phyloP scores from a whole-genome alignment of 2,113 vertebrate genomes.

The Sinosuthora webbiana region DNA sequence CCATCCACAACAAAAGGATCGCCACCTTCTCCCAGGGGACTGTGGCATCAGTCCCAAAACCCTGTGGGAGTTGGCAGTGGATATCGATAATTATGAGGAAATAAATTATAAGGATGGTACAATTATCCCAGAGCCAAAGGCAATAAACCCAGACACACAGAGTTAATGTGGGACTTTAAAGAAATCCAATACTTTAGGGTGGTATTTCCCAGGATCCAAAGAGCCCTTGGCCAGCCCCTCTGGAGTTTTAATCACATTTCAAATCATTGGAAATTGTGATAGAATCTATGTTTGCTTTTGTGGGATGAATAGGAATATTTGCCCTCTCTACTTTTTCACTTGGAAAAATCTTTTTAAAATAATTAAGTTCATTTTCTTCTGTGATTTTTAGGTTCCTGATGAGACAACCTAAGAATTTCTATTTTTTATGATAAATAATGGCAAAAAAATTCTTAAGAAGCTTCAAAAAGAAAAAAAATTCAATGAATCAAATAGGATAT shows the following conservation, averaged over 20 bases:
- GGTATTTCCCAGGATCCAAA: neutral
- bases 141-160: slow-evolving; percentile 11
- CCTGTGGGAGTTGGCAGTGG: neutral
- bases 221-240: neutral
- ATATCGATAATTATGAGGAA: slow-evolving; percentile 9
- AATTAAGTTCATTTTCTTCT: neutral
- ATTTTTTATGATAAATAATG: neutral
- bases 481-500: neutral
- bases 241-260: neutral
- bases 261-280: neutral
- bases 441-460: neutral
- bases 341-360: neutral
- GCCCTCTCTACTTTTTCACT: neutral
- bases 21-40: neutral
- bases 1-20: neutral
- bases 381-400: neutral
- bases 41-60: neutral
- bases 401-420: neutral
- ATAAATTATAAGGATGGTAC: slow-evolving; percentile 12
- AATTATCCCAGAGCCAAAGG: slow-evolving; percentile 23
- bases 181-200: neutral
- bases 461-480: neutral
- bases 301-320: neutral
- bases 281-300: neutral
- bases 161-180: slow-evolving; percentile 13